phyloP scores from a whole-genome alignment of 2,113 vertebrate genomes.

The Hystrix cristata region DNA sequence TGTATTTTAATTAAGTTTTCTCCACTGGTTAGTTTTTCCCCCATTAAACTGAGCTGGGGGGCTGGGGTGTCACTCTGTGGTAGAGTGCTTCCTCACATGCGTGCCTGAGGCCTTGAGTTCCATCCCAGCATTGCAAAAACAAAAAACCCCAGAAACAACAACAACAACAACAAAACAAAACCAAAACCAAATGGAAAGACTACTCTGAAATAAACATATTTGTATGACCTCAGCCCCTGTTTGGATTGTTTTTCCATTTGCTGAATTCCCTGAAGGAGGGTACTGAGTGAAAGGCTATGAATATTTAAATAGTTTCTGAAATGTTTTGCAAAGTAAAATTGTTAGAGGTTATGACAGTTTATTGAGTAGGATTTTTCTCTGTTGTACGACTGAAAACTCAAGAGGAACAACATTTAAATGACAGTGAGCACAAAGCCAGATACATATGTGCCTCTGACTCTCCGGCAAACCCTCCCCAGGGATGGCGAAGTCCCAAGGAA shows the following conservation, averaged over 20 bases:
- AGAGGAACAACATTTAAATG: neutral
- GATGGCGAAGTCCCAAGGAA: neutral
- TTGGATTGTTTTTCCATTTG: neutral
- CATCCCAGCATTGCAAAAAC: neutral
- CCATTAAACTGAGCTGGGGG: neutral
- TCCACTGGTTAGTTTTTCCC: conserved; percentile 7
- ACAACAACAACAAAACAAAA: neutral
- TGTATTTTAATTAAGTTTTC: neutral
- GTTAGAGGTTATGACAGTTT: conserved; percentile 21
- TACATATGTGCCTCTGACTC: neutral
- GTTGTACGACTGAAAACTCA: neutral
- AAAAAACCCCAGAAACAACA: neutral
- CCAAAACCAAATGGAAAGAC: neutral
- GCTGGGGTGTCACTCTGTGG: neutral
- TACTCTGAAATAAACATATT: neutral
- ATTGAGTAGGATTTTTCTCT: neutral
- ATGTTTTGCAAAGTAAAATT: conserved; percentile 27
- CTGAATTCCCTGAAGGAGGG: neutral
- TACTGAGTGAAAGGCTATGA: conserved; percentile 28
- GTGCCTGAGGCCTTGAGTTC: neutral
- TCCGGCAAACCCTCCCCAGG: neutral
- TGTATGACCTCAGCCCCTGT: fast-evolving
- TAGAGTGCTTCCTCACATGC: neutral
- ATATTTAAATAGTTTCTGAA: conserved; percentile 32
- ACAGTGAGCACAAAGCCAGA: neutral